Evolutionary conservation across 2,888 invertebrate species (phyloP).

Genomic region (Drosophila meridiana): DNA sequence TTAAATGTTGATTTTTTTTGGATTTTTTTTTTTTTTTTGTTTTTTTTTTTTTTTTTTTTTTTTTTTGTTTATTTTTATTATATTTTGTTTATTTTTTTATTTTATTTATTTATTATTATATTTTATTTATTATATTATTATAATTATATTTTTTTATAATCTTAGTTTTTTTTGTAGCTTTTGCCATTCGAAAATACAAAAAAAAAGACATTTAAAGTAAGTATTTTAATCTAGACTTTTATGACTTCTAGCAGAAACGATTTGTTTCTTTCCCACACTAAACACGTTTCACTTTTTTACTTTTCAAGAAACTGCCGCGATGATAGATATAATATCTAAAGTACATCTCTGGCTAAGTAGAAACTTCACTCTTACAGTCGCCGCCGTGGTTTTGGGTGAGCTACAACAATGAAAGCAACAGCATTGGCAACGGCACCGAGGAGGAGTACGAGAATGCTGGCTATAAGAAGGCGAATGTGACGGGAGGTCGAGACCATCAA

Average conservation of each 20-base stretch:
- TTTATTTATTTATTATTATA: too few species aligned
- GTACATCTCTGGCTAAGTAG: neutral
- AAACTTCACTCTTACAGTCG: conserved; percentile 84
- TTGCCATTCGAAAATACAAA: neutral
- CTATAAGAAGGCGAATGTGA: conserved; percentile 85
- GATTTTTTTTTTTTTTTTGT: too few species aligned
- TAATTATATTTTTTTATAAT: too few species aligned
- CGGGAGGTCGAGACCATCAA: conserved; percentile 91
- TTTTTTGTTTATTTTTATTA: too few species aligned
- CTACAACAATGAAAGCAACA: conserved; percentile 87
- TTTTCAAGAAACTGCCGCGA: neutral
- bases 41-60: too few species aligned
- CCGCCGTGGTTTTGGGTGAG: conserved; percentile 92
- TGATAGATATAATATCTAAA: neutral
- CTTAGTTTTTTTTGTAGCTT: too few species aligned
- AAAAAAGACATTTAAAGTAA: neutral
- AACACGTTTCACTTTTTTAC: conserved; percentile 1
- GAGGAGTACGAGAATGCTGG: conserved; percentile 31
- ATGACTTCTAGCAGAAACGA: neutral
- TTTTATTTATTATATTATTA: too few species aligned
- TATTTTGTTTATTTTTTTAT: neutral
- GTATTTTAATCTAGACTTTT: neutral
- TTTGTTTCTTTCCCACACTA: conserved; percentile 4
- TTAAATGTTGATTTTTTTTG: too few species aligned
- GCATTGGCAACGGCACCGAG: conserved; percentile 85